Base-by-base conservation (phyloP, 1,140 invertebrate species). In the Goniozus legneri region DNA sequence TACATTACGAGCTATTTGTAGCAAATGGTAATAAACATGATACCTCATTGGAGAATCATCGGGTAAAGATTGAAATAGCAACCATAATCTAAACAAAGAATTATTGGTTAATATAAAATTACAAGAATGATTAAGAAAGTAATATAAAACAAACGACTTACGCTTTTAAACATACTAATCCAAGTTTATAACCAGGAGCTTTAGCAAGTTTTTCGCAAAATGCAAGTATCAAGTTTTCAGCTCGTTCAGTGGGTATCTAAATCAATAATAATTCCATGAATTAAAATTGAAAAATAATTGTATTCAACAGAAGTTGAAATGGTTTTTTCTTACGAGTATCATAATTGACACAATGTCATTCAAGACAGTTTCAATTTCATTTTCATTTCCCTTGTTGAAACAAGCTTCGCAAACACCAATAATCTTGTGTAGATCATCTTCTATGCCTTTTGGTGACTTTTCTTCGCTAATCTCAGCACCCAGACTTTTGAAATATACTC, bases 201-300 rank as follows among this genome's bases (percentile, higher is more conserved):
- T 95, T 95, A n/a, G 85, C 85, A 47, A 97, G 77, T 75, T 95
- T 93, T 71, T 97, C 91, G 77, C 92, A 95, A 68, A 97, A 96
- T 35, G 90, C 86, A 40, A 91, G 69, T 50, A 96, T 89, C 52
- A 96, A 84, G 64, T 91, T 91, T 75, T 94, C 91, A n/a, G 88
- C 89, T 50, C 90, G 82, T 60, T 93, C 88, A 32, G 86, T 78
- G 10, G 89, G 90, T 44, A 93, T 88, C 86, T 87, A 63, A 75
- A 79, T 62, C 24, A 27, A 13, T 20, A 8, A 13, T 34, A 1
- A 44, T 44, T 14, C 2, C 12, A 33, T 39, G 24, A 21, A 44
- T 40, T 12, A 24, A 12, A 40, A 44, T 13, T 38, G 31, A 10
- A n/a, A 43, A 38, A 39, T 22, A 50, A 48, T 8, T 30, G 22